Percentiles rank a stretch among this genome's conserved stretches.
These are phyloP conservation scores for Sebastes kiyomatsui DNA, from an alignment of 2,797 vertebrate species.

Conservation along the genomic window DNA sequence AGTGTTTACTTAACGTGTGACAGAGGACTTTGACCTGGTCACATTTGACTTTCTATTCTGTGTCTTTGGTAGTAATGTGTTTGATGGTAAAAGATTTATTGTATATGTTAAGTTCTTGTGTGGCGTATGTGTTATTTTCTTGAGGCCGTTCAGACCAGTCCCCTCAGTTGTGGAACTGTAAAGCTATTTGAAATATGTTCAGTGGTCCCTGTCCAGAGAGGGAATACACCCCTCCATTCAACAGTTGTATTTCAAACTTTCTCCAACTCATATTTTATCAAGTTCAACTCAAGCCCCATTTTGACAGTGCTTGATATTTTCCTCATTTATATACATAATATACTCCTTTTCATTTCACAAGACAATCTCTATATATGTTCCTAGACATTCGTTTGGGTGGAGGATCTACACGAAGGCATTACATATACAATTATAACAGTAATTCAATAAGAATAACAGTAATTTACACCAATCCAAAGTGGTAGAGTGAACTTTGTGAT, in stretches of 20 bases:
- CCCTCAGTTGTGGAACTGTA: slow-evolving; percentile 35
- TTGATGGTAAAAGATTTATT: slow-evolving; percentile 44
- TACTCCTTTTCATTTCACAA: not conserved
- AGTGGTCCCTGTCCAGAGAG: slow-evolving; percentile 10
- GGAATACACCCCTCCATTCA: slow-evolving; percentile 9
- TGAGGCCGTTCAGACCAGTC: slow-evolving; percentile 6
- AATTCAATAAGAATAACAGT: slow-evolving; percentile 34
- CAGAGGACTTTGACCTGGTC: slow-evolving; percentile 34
- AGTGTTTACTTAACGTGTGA: slow-evolving; percentile 22
- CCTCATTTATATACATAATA: not conserved
- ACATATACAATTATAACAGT: slow-evolving; percentile 9
- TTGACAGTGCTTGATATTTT: not conserved
- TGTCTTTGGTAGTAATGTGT: slow-evolving; percentile 7
- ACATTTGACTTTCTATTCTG: slow-evolving; percentile 12
- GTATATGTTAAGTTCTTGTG: slow-evolving; percentile 7
- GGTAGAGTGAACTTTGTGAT: slow-evolving; percentile 29
- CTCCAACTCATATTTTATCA: slow-evolving; percentile 17
- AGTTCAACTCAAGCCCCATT: not conserved
- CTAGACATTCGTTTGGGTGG: not conserved
- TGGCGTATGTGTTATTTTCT: slow-evolving; percentile 23
- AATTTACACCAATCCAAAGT: slow-evolving; percentile 32
- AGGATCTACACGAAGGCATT: slow-evolving; percentile 17
- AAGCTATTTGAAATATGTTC: slow-evolving; percentile 32
- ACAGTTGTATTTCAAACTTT: slow-evolving; percentile 21
- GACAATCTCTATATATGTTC: not conserved